Base-by-base conservation (phyloP, 2,797 vertebrate genomes). In the Liasis olivaceus region DNA sequence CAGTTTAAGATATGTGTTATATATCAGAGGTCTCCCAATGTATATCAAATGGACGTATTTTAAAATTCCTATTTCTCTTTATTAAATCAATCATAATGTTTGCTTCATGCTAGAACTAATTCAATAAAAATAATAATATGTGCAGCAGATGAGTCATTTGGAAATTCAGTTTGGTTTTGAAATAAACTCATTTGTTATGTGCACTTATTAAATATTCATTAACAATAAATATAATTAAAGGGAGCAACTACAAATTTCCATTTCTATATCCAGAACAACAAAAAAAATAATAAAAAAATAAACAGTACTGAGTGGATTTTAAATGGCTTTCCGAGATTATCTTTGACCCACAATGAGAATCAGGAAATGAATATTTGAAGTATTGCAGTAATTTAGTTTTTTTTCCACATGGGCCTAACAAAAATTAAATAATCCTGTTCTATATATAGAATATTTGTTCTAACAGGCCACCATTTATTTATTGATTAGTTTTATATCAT, bases 141-240 rank as follows among this genome's bases (percentile, higher is more conserved):
- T 54, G 59, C 24, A 90, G 31, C 15, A 59, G 36, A 66, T 87
- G 59, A 51, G 36, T 17, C 85, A 24, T n/a, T 91, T 66, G 11
- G 54, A 87, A 87, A 92, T 84, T 42, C 58, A 81, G 85, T 90
- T 47, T 90, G 51, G n/a, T 84, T 93, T 87, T 47, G 13, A 77
- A 59, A 64, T 51, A 84, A 87, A 22, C 20, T 84, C 28, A 90
- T 93, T 88, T 84, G 51, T 64, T 87, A 88, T 88, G 51, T 69
- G 81, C 64, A 24, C 63, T 88, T 90, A 88, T 90, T 63, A 92
- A 87, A 92, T 92, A 92, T 88, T 89, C 85, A 92, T 89, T 87
- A 90, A 91, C 56, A 93, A 92, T 90, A 92, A 92, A 92, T 84
- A 92, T 60, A 90, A 90, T 92, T 92, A 90, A 89, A 91, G 36